phyloP scores from a whole-genome alignment of 2,797 vertebrate genomes.

The Molossus molossus region DNA sequence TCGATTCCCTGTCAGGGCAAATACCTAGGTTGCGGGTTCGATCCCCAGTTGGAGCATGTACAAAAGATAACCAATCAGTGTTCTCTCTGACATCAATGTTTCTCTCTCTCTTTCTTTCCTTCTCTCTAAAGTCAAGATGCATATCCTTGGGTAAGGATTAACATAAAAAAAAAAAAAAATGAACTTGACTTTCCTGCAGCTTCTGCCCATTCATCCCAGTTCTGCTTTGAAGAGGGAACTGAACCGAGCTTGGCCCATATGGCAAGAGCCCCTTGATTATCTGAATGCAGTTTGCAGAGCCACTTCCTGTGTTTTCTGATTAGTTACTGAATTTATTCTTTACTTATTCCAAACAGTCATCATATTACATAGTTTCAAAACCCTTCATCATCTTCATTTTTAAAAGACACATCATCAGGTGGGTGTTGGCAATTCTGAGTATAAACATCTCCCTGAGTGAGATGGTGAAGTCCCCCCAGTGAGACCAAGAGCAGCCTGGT shows the following conservation, averaged over 20 bases:
- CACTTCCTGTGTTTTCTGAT: background rate
- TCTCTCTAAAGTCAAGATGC: background rate
- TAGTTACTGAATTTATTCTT: background rate
- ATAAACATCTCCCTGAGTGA: background rate
- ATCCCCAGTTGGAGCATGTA: background rate
- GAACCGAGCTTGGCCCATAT: background rate
- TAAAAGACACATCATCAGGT: background rate
- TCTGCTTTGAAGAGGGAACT: background rate
- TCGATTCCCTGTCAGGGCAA: background rate
- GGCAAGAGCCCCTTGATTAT: background rate
- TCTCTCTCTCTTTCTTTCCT: background rate
- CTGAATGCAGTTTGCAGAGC: background rate
- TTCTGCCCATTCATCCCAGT: background rate
- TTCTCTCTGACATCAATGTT: background rate
- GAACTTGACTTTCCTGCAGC: background rate
- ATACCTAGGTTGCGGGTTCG: background rate
- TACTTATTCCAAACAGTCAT: background rate
- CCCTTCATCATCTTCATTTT: constrained; percentile 35
- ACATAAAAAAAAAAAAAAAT: background rate
- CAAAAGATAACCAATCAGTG: background rate
- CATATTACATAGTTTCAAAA: background rate
- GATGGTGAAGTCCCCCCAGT: background rate
- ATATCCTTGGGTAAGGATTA: background rate
- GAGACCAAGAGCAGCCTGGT: background rate
- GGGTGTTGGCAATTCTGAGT: background rate